Evolutionary conservation across 2,113 vertebrate genomes (phyloP), one percentile per base, ranked within the genome.

Genomic region (Sinosuthora webbiana): DNA sequence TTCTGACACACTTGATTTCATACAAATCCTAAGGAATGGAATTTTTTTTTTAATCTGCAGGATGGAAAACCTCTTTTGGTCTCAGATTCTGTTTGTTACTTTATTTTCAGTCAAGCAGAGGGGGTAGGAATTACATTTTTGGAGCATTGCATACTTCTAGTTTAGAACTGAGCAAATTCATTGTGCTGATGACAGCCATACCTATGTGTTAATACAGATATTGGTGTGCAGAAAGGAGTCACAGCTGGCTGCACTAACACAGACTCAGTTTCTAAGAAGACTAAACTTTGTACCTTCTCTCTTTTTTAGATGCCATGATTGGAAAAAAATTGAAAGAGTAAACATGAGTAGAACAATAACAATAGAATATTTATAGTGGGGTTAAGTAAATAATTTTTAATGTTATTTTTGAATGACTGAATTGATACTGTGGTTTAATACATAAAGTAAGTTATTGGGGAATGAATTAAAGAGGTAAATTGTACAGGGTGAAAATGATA

Each of bases 401-500:
- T 39, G 17, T 44, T 70, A 33, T 65, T 95, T 95, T 65, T 87
- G 44, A 89, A 56, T 89, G 42, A 73, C 76, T 83, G 35, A 92
- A 94, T 84, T 49, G 20, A 86, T 86, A 73, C 27, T 47, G 27
- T 77, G 73, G 23, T 87, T 78, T 74, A 56, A 83, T 90, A 83
- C 86, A 93, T 52, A 47, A 80, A 89, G 45, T 76, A 90, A 95
- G 21, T 93, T 96, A 19, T 77, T 60, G 21, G 9, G 45, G 45
- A 70, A 41, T 19, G 3, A 25, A n/a, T 56, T 92, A 50, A 89
- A 94, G 62, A 94, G 81, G 79, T 56, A 76, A 95, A 92, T 92
- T 10, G 92, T 94, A 92, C 81, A 78, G 67, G 90, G 7, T 64
- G 31, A 50, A 91, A 95, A 62, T 69, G 1, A 68, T 45, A 3